Base-by-base conservation (phyloP, 2,113 vertebrate species). In the Phalacrocorax pelagicus region DNA sequence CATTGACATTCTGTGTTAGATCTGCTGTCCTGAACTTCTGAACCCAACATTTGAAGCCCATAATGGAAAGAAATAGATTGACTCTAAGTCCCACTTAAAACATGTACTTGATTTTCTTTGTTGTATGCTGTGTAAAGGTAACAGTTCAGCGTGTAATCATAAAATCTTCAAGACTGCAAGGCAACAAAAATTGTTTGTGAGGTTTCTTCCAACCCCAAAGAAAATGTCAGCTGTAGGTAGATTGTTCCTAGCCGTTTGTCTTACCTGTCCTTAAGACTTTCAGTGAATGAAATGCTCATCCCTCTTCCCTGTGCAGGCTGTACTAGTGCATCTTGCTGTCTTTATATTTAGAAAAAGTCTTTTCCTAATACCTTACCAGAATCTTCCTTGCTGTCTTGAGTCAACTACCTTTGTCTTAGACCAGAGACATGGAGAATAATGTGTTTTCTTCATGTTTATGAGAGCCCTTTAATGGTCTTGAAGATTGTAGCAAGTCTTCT, bases 31-130 rank as follows among this genome's bases (percentile, higher is more conserved):
- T 91, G 11, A 78, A 71, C 21, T 65, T 27, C 34, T 7, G 10
- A 90, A 74, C 52, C 38, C n/a, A 7, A 21, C 3, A 2, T 46
- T 51, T 3, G 1, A 52, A 71, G 22, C 6, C 21, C 7, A 0
- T 32, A 36, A 36, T 29, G 19, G 15, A 55, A 80, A 57, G 67
- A 44, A 38, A 55, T 9, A 63, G 59, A 59, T 23, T 63, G 52
- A 24, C 65, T 38, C 49, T 54, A 32, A 36, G 34, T 70, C 49
- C 13, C 42, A 49, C 42, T 66, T 86, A n/a, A 27, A 59, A 47
- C 18, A 30, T 11, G 10, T 36, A 22, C 71, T 49, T 69, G 18
- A 26, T 55, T 59, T 92, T 79, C 32, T 52, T 69, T 9, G 20
- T 44, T 81, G 23, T 47, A 12, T 62, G 47, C 36, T 15, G 8